A percentile compares a stretch with the other conserved stretches of the same genome.
Conservation (phyloP, 23 tunicate genomes). For the Oikopleura vanhoeffeni region DNA sequence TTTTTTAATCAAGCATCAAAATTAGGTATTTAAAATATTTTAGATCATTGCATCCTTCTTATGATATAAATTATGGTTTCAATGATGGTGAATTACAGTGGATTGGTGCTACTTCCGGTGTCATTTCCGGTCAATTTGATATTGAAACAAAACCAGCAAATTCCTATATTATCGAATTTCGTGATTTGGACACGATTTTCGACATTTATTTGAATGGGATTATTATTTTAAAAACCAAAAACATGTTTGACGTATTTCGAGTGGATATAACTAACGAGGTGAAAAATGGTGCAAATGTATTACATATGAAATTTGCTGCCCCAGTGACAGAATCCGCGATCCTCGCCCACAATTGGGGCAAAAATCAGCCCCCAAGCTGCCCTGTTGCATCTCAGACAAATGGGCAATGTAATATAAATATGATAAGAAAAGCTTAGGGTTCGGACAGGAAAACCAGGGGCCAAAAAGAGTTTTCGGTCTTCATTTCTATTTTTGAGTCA, state of each 20-base stretch:
- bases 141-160: no score
- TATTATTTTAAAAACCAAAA: neutral
- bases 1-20: no score
- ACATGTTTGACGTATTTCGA: neutral
- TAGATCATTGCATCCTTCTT: no score
- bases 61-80: neutral
- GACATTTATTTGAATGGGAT: neutral
- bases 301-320: neutral
- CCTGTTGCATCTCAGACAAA: neutral
- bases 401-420: neutral
- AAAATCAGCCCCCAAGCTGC: neutral
- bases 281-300: neutral
- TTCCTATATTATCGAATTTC: neutral
- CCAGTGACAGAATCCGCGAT: neutral
- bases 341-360: neutral
- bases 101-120: neutral
- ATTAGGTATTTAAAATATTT: no score
- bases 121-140: neutral
- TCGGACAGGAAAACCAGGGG: no score
- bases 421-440: no score
- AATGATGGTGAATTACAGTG: neutral
- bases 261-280: neutral
- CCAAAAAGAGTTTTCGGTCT: no score
- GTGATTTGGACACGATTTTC: neutral
- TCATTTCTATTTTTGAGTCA: no score